These are phyloP conservation scores for Apaloderma vittatum DNA, from an alignment of 2,113 vertebrate genomes.

Conservation along the genomic window DNA sequence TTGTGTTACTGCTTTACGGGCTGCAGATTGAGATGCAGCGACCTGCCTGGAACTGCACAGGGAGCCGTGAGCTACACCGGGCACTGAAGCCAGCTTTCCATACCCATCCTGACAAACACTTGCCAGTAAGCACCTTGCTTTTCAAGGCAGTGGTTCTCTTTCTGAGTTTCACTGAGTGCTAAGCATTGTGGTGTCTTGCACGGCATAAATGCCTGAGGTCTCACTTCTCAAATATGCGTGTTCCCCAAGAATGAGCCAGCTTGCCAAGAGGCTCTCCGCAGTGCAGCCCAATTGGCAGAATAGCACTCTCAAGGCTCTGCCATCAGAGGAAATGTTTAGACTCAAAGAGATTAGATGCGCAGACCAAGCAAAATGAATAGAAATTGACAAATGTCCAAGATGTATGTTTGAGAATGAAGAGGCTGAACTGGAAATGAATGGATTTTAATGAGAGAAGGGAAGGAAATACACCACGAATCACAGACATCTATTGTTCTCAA, in stretches of 20 bases:
- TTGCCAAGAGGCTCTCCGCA: conserved; percentile 37
- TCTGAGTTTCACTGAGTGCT: conserved; percentile 2
- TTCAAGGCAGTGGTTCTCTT: background rate
- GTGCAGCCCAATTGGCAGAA: background rate
- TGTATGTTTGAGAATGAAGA: conserved; percentile 35
- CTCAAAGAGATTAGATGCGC: conserved; percentile 36
- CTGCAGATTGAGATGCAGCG: background rate
- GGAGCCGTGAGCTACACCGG: background rate
- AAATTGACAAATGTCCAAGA: conserved; percentile 65
- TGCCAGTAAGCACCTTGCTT: background rate
- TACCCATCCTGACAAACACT: background rate
- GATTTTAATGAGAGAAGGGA: conserved; percentile 45
- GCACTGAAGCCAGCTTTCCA: background rate
- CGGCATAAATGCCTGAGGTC: background rate
- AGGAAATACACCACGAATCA: conserved; percentile 13
- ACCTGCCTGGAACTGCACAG: background rate
- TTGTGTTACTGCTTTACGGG: background rate
- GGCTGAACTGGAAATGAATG: conserved; percentile 39
- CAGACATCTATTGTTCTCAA: conserved; percentile 12
- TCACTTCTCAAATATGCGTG: conserved; percentile 1
- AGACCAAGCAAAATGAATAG: conserved; percentile 40
- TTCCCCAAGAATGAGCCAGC: background rate
- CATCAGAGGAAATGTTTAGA: conserved; percentile 1
- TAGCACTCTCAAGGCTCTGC: background rate
- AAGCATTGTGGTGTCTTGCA: background rate